Conservation (phyloP, 1,140 invertebrate genomes). For the Drosophila aff. region DNA sequence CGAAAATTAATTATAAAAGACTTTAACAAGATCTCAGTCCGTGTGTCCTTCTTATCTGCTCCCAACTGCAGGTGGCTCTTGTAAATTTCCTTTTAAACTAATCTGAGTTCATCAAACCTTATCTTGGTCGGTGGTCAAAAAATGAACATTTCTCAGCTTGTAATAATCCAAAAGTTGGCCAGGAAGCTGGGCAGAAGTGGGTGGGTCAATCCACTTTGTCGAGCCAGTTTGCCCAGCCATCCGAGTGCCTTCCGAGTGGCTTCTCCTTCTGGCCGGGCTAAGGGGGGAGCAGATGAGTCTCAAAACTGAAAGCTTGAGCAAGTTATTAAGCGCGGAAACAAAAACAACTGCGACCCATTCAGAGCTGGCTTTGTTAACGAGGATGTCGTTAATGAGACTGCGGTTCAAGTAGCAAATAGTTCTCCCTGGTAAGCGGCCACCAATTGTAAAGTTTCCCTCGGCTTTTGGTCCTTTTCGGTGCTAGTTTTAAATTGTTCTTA, state of each 20-base stretch:
- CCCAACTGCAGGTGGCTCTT: background rate
- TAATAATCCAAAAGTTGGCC: conserved; percentile 15
- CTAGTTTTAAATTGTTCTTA: conserved; percentile 20
- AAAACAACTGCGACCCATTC: conserved; percentile 47
- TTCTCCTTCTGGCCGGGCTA: conserved; percentile 7
- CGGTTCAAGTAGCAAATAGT: conserved; percentile 39
- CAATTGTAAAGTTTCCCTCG: conserved; percentile 12
- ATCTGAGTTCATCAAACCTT: conserved; percentile 3
- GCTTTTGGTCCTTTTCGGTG: conserved; percentile 1
- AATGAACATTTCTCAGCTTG: background rate
- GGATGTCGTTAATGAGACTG: conserved; percentile 53
- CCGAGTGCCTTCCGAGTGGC: conserved; percentile 20
- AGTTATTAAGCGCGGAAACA: conserved; percentile 51
- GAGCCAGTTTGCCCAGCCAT: conserved; percentile 25
- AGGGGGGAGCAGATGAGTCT: conserved; percentile 15
- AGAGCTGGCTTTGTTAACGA: conserved; percentile 51
- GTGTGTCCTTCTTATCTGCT: background rate
- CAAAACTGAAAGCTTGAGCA: conserved; percentile 39
- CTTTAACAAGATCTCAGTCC: background rate
- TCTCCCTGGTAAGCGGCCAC: conserved; percentile 23
- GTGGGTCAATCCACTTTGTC: conserved; percentile 14
- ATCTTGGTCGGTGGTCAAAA: conserved; percentile 9
- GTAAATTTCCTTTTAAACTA: background rate
- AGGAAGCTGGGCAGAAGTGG: background rate
- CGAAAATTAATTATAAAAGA: background rate